Evolutionary conservation across 2,113 vertebrate species (phyloP), one percentile per base, ranked within the genome.

Genomic region (Microtus oregoni): DNA sequence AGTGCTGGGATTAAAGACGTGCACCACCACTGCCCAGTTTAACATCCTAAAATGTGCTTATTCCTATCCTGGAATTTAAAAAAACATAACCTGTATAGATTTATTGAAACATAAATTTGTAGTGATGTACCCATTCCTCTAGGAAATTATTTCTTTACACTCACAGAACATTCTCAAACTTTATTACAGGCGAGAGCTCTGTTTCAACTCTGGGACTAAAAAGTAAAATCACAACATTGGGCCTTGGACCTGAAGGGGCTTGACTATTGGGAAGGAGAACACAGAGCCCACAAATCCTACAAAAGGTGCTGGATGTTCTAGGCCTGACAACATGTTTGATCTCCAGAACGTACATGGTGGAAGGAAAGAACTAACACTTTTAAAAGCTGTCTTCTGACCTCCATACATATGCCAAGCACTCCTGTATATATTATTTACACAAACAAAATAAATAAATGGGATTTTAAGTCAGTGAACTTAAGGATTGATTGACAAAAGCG

Each of bases 171-270:
- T 94, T 97, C 67, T 94, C 78, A 17, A 90, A 26, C 95, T 98
- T 98, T 98, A 98, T 97, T 98, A 89, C 81, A 93, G 67, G 89
- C 55, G 32, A 96, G 94, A 92, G 89, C 55, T 73, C 94, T 24
- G 67, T 91, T 61, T 96, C 78, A 87, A 58, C 90, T 97, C 90
- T 61, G 26, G 92, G 61, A 95, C 93, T 94, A 95, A 86, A 94
- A 95, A 97, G 82, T 10, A 95, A 95, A 96, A 95, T 79, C 88
- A 94, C 89, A 94, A 52, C 95, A 78, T 12, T 95, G 76, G 70
- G 93, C 58, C 68, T 35, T 75, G 68, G 81, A 86, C 82, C 89
- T 92, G 38, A 77, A 90, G 38, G 52, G 91, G 86, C 91, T 94
- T 94, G n/a, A 83, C 91, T 44, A 44, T 5, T 41, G 79, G 61